Conservation (phyloP, 2,797 vertebrate genomes). For the Liparis tanakae region DNA sequence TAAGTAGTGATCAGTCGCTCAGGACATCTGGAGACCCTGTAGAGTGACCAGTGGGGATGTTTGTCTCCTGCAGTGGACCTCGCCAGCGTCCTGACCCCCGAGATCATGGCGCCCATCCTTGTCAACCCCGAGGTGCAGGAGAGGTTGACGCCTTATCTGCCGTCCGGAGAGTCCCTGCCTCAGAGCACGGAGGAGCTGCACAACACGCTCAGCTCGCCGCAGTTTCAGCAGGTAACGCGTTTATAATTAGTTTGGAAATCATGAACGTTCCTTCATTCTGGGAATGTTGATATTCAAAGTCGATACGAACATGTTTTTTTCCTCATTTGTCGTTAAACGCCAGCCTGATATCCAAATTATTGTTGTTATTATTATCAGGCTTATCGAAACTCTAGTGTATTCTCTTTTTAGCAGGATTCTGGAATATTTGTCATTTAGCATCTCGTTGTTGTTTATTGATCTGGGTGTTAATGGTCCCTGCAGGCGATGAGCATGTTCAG, state of each 20-base stretch:
- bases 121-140: constrained; percentile 94
- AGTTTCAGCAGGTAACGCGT: constrained; percentile 90
- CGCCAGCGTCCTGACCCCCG: constrained; percentile 93
- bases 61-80: constrained; percentile 87
- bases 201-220: constrained; percentile 92
- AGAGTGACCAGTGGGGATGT: not conserved
- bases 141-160: constrained; percentile 92
- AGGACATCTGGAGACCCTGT: not conserved
- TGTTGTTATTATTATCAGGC: too few relatives aligned
- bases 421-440: too few relatives aligned
- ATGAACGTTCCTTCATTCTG: not conserved
- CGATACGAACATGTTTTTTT: not conserved
- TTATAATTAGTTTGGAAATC: not conserved
- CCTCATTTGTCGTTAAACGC: not conserved
- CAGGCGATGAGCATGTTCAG: constrained; percentile 99
- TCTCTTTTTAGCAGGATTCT: not conserved
- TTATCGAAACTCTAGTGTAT: not conserved
- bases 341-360: not conserved
- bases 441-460: constrained; percentile 18
- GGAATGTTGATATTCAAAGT: not conserved
- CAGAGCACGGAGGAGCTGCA: constrained; percentile 95
- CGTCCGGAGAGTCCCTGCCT: constrained; percentile 92
- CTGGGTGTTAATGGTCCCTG: constrained; percentile 22
- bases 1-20: too few relatives aligned
- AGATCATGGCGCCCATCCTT: constrained; percentile 97